Evolutionary conservation across 2,888 invertebrate species (phyloP), one percentile per base, ranked within the genome.

Genomic region (Rhynchonema sp.): DNA sequence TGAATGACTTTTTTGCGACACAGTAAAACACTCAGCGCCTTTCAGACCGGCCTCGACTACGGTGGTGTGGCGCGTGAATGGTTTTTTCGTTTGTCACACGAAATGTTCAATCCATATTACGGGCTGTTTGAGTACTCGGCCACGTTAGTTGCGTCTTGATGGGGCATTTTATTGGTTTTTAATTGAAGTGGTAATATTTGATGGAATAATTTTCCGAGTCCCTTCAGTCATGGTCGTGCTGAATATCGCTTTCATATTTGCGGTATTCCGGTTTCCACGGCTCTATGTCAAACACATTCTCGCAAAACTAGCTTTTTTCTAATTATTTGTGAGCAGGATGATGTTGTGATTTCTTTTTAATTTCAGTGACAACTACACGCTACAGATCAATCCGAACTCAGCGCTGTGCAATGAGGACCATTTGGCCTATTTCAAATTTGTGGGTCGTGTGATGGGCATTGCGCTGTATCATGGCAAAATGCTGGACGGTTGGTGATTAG

Each of bases 51-150:
- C 26, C 26, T 84, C 77, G 96, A 96, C 78, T 96, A 96, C 76
- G 94, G 94, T 60, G 94, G 94, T 23, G 80, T 94, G 59, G 88
- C 92, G 0, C 81, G 96, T 63, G 96, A 98, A 77, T 96, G 94
- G 92, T 98, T 98, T 80, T 98, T 92, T 80, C 81, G 96, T 29
- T 79, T 98, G 20, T 96, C 94, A 1, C 92, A 92, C 76, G 96
- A 98, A 80, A 94, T 98, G 91, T 98, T 98, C 78, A 98, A 98
- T 80, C 98, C 98, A 0, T 98, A 96, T 76, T 98, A 98, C 77
- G 96, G 96, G 0, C 81, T 98, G 59, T 98, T 98, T 79, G 96
- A 98, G 78, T 98, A 98, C 80, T 94, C 94, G 1, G 96, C 96
- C 3, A 92, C 92, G 94, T 85, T 77, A 80, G 84, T 80, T 49